Conservation (phyloP, 2,888 invertebrate genomes). For the Polydrusus pterygomalis region DNA sequence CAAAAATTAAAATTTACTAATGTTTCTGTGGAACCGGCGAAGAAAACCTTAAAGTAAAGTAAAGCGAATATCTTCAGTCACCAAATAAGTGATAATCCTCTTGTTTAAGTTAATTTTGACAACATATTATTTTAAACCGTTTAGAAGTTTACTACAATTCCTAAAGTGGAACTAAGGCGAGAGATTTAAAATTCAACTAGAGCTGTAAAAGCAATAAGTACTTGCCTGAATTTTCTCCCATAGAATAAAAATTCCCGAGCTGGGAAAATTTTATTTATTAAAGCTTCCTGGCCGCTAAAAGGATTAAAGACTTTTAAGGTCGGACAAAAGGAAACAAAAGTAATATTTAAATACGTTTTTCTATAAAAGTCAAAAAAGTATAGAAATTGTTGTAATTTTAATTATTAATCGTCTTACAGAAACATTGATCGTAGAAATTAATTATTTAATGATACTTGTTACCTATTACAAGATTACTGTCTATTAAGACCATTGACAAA, state of each 20-base stretch:
- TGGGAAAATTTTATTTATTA: conserved; percentile 32
- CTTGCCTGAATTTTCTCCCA: conserved; percentile 4
- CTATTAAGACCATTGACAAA: no score
- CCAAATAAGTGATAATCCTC: no score
- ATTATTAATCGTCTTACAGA: no score
- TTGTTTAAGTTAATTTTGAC: neutral
- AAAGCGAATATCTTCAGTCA: no score
- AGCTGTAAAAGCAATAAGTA: conserved; percentile 26
- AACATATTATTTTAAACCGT: conserved; percentile 18
- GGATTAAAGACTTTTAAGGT: conserved; percentile 23
- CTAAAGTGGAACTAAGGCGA: conserved; percentile 1
- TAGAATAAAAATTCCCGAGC: conserved; percentile 21
- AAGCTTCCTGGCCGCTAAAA: conserved; percentile 24
- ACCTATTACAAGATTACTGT: no score
- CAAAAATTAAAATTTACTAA: no score
- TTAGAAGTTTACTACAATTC: conserved; percentile 24
- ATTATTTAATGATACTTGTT: neutral
- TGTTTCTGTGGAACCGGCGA: no score
- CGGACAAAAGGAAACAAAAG: conserved; percentile 2
- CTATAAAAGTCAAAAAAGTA: neutral
- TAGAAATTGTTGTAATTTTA: no score
- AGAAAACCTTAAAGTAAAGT: no score
- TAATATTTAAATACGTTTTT: neutral
- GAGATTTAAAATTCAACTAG: conserved; percentile 30
- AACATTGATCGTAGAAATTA: no score